phyloP scores from a whole-genome alignment of 1,140 invertebrate species.

The Pemphigus obesinymphae region DNA sequence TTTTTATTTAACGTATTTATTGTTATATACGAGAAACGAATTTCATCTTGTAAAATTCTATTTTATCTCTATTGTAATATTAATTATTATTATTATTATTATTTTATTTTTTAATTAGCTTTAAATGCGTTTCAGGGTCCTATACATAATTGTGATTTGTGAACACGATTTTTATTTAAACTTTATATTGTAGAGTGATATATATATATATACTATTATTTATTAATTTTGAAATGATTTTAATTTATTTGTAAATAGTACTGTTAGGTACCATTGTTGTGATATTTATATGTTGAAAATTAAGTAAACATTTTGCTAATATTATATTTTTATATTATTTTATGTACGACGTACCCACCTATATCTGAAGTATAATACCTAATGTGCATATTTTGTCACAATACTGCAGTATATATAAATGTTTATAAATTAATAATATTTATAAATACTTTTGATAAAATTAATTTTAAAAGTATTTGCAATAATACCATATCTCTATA shows the following conservation, averaged over 20 bases:
- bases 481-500: too few relatives aligned
- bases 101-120: conserved; percentile 27
- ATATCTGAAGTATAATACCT: neutral
- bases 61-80: conserved; percentile 23
- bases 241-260: conserved; percentile 42
- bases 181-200: conserved; percentile 22
- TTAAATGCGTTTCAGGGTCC: conserved; percentile 35
- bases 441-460: too few relatives aligned
- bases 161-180: conserved; percentile 21
- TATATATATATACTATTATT: conserved; percentile 39
- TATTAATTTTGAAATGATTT: conserved; percentile 33
- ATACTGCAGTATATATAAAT: too few relatives aligned
- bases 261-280: conserved; percentile 42
- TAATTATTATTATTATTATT: neutral
- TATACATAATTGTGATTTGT: conserved; percentile 37
- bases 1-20: neutral
- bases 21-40: neutral
- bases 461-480: too few relatives aligned
- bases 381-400: too few relatives aligned
- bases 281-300: conserved; percentile 38
- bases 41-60: conserved; percentile 32
- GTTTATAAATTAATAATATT: too few relatives aligned
- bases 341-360: neutral
- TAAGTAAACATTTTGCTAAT: conserved; percentile 35
- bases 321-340: neutral